Conservation (phyloP, 2,113 vertebrate species). For the Okapia johnstoni region DNA sequence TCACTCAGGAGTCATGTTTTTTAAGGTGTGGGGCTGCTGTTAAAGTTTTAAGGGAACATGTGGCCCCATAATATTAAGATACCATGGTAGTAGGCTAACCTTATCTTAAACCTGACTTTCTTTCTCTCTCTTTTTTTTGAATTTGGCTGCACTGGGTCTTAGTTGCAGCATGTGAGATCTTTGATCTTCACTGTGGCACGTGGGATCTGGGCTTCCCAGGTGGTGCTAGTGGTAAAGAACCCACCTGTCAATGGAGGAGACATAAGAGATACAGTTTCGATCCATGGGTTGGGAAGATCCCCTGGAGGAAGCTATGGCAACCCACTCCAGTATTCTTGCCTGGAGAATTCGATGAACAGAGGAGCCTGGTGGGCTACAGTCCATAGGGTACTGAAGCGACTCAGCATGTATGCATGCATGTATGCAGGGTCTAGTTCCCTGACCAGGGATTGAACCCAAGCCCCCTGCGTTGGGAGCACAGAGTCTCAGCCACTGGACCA, state of each 20-base stretch:
- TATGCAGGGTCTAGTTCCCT: not conserved
- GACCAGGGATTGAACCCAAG: not conserved
- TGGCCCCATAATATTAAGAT: not conserved
- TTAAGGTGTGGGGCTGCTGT: not conserved
- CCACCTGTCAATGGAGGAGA: not conserved
- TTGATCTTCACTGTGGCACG: accelerated
- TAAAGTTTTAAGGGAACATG: not conserved
- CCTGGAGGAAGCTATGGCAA: not conserved
- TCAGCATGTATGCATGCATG: not conserved
- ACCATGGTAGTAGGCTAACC: not conserved
- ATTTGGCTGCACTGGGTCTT: not conserved
- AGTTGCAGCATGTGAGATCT: not conserved
- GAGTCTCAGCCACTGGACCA: not conserved
- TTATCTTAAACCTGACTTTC: not conserved
- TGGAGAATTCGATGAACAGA: not conserved
- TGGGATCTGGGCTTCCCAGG: not conserved
- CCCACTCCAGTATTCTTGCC: not conserved
- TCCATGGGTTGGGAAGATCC: not conserved
- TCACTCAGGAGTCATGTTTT: not conserved
- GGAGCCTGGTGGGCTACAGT: not conserved
- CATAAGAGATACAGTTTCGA: not conserved
- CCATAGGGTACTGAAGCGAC: not conserved
- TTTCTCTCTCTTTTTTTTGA: not conserved
- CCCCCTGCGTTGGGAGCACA: not conserved
- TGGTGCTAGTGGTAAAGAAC: not conserved